A percentile compares a stretch with the other conserved stretches of the same genome.
phyloP scores from a whole-genome alignment of 1,140 invertebrate genomes.

The Sycobia sp. region DNA sequence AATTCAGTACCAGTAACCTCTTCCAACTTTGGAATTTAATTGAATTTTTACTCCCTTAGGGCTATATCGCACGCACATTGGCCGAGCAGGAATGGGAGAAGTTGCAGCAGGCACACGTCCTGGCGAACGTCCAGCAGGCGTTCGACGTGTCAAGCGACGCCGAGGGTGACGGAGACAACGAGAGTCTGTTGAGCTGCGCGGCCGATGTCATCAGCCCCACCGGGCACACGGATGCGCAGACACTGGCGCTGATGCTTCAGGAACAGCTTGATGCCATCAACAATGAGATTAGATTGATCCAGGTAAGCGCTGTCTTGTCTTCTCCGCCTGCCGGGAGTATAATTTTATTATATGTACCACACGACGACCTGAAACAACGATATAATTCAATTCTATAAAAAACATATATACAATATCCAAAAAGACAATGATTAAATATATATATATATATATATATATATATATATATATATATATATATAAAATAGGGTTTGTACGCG shows the following conservation, averaged over 20 bases:
- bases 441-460: too few relatives aligned
- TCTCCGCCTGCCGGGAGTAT: not conserved
- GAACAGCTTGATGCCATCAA: constrained; percentile 99
- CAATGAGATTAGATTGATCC: constrained; percentile 84
- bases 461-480: too few relatives aligned
- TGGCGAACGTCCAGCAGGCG: constrained; percentile 89
- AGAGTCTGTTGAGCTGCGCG: constrained; percentile 73
- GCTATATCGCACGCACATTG: constrained; percentile 66
- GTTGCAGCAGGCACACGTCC: constrained; percentile 88
- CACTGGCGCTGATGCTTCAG: constrained; percentile 96
- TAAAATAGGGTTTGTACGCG: too few relatives aligned
- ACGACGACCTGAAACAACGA: too few relatives aligned
- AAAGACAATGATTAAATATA: too few relatives aligned
- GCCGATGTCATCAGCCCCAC: constrained; percentile 76
- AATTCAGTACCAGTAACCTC: too few relatives aligned
- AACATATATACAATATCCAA: too few relatives aligned
- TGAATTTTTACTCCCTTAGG: constrained; percentile 44
- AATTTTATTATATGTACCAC: not conserved
- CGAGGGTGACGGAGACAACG: constrained; percentile 77
- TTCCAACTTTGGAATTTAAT: too few relatives aligned
- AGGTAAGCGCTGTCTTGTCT: constrained; percentile 64
- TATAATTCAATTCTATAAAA: not conserved
- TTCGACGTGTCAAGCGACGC: constrained; percentile 82
- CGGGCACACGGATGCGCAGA: constrained; percentile 93
- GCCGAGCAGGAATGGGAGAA: constrained; percentile 92